Base-by-base conservation (phyloP, 2,113 vertebrate species). In the Tachycineta bicolor region DNA sequence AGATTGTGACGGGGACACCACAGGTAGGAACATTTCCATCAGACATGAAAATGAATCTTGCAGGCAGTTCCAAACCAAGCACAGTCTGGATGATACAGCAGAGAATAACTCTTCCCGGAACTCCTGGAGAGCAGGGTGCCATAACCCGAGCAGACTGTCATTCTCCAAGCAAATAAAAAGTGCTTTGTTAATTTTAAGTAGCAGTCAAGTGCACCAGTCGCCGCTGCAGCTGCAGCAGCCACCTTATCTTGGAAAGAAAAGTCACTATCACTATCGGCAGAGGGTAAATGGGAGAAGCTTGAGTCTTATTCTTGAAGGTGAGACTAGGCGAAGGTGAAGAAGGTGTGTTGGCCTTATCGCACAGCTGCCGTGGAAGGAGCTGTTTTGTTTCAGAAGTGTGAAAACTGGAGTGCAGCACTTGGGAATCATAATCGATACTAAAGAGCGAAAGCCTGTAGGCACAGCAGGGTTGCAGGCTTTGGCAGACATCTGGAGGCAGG, bases 261-360 rank as follows among this genome's bases (percentile, higher is more conserved):
- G 44, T 23, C 23, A 11, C 15, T 1, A 9, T 58, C 0, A 11
- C 15, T 1, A 8, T 58, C 0, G 0, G 43, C 64, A 67, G 56
- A 83, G 55, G 29, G 56, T n/a, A 77, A 78, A 89, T 4, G 56
- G 34, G 73, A 3, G 4, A 89, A 89, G 37, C 60, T 39, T 7
- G 34, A 78, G 39, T 19, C 64, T 84, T 26, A 6, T 33, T 68
- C 70, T n/a, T 67, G 60, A 75, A 11, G 13, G 68, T 0, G 6
- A 78, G 55, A 77, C 39, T 31, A 59, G 4, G 29, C 8, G 31
- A 63, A 49, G 60, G 75, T 4, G 26, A 67, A 70, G 56, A 50
- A 41, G 74, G 29, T 26, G 28, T 22, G 43, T 39, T 91, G 84
- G 39, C 64, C 43, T 82, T 31, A 3, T n/a, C 77, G 89, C 14